Evolutionary conservation across 2,797 vertebrate genomes (phyloP), one percentile per base, ranked within the genome.

Genomic region (Sebastes cheni): DNA sequence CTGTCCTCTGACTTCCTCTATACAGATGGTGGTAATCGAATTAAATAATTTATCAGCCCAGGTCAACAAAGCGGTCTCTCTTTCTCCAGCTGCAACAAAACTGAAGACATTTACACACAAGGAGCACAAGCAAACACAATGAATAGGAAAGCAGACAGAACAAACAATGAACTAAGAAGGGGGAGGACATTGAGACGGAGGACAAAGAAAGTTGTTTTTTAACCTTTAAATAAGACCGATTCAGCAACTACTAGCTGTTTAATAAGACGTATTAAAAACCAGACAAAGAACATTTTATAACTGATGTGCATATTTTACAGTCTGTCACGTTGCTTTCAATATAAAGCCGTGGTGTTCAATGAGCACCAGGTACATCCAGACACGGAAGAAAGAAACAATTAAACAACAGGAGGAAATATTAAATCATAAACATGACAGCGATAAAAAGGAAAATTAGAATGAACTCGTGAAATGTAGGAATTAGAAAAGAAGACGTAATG

Each of bases 21-120:
- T 42, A 64, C 69, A 81, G 72, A 81, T 73, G 80, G 79, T 34
- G 32, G 61, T 60, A 77, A 74, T 74, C 42, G 46, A 59, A 76
- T 67, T 84, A 59, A 90, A 89, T 87, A 62, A 89, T 88, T 84
- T 74, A 90, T 80, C 72, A 81, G 79, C 56, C 25, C 23, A 39
- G 70, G 82, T 81, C 80, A 75, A 76, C 60, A 72, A 20, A 73
- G 60, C 9, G 18, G 16, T 46, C 69, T 30, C 42, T 74, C n/a
- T 58, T 46, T 55, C 11, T 60, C 32, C 32, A 7, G 52, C 8
- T 46, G 69, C 42, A 71, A 23, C 14, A 16, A 22, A 67, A 64
- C 32, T 30, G 55, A 73, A 34, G 30, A 46, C 61, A 32, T 59
- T 55, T 20, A 30, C 30, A 39, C 60, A 71, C 76, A 54, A 42